Evolutionary conservation across 2,113 vertebrate species (phyloP), one percentile per base, ranked within the genome.

Genomic region (Dromas ardeola): DNA sequence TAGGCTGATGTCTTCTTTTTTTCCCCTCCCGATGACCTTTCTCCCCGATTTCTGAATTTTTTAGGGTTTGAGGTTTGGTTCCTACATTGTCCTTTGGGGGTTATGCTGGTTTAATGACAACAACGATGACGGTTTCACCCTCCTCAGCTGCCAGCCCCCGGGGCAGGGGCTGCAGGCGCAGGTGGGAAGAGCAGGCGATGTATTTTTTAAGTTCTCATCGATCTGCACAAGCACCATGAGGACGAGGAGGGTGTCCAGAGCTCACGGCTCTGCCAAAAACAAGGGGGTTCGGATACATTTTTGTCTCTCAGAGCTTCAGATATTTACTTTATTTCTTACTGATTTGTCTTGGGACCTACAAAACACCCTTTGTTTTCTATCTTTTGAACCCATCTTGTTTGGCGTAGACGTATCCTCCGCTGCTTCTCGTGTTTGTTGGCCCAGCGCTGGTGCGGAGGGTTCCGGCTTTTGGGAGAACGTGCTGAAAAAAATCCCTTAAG

Each of bases 321-420:
- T 40, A 38, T 2, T 40, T 21, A 59, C 23, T 67, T 42, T 25
- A 22, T 79, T 87, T 62, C 73, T 45, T 34, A 26, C 15, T 13
- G 47, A 25, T 63, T 83, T 69, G 43, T 22, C 29, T 38, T 20
- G 10, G 19, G 7, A 53, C 20, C 17, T 34, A 56, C 40, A 82
- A 55, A 72, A 34, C 52, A 21, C 3, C 30, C 38, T 52, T 53
- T 53, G 19, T 89, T 80, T 71, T 20, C 55, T 30, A 58, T n/a
- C 50, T 59, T 55, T 47, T 34, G 20, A 78, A 63, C 22, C 53
- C 43, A 19, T 45, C 53, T 40, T 20, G 5, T 22, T 43, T 16
- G 45, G 36, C 1, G 0, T 11, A 40, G 58, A 56, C 0, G 1
- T 9, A 36, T 26, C 66, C 43, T 32, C 20, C 0, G 0, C 69